phyloP scores from a whole-genome alignment of 2,888 invertebrate genomes.

The Drosophila parthenogenetica region DNA sequence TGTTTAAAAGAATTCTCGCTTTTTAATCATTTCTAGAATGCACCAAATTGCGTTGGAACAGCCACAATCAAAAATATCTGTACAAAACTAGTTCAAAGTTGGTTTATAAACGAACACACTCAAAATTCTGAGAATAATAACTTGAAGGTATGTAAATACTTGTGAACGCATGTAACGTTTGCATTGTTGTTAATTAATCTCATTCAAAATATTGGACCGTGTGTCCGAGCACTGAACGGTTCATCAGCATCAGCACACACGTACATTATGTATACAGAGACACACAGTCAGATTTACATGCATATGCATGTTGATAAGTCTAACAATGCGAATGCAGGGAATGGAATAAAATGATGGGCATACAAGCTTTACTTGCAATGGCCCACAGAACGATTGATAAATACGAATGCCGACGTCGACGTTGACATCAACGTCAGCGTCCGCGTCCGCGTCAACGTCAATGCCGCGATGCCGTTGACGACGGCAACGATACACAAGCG shows the following conservation, averaged over 20 bases:
- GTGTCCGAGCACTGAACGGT: constrained; percentile 40
- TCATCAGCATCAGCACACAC: constrained; percentile 47
- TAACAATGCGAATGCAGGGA: constrained; percentile 56
- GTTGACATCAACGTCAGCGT: not conserved
- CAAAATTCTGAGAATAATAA: not conserved
- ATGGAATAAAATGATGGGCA: constrained; percentile 50
- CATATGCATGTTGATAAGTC: constrained; percentile 62
- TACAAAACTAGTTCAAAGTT: constrained; percentile 7
- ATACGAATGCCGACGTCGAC: constrained; percentile 46
- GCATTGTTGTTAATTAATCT: constrained; percentile 65
- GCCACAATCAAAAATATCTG: not conserved
- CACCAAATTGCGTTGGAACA: not conserved
- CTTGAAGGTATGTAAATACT: constrained; percentile 21
- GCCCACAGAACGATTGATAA: constrained; percentile 72
- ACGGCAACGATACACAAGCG: constrained; percentile 10
- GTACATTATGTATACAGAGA: too few relatives aligned
- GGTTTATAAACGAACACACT: not conserved
- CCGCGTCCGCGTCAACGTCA: constrained; percentile 13
- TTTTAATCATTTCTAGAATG: too few relatives aligned
- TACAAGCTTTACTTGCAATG: constrained; percentile 44
- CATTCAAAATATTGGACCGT: constrained; percentile 65
- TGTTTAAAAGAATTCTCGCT: too few relatives aligned
- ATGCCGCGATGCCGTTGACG: constrained; percentile 37
- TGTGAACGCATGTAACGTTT: constrained; percentile 42
- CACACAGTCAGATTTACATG: not conserved